Base-by-base conservation (phyloP, 2,797 vertebrate genomes). In the Lacerta agilis region DNA sequence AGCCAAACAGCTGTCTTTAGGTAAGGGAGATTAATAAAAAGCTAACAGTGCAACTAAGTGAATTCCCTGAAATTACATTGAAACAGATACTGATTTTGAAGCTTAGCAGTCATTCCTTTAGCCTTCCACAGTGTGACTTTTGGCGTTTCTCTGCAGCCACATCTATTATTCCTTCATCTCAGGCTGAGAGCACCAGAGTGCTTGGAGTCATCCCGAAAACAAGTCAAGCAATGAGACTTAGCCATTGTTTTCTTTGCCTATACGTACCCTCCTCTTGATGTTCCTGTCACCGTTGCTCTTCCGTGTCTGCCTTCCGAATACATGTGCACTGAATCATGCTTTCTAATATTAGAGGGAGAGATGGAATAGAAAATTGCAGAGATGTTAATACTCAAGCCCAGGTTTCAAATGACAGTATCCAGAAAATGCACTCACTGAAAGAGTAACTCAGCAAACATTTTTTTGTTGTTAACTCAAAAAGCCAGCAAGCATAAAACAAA, bases 1-100 rank as follows among this genome's bases (percentile, higher is more conserved):
- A 61, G n/a, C 13, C 33, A 85, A 43, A 27, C 86, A 69, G 33
- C 61, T 90, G n/a, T 27, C 36, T 41, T 87, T 64, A 83, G 91
- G 41, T n/a, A 76, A 38, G 77, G 72, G 58, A 91, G 91, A 89
- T 86, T 2, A 83, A 83, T 82, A 1, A 13, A 49, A 88, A 87
- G 79, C 64, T 86, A 82, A 18, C 8, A 0, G 18, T 67, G 8
- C 9, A 69, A 2, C 41, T 83, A 45, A 25, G 88, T 66, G 83
- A 86, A 90, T 85, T 72, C 11, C 29, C 64, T 86, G 49, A 38
- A 13, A 25, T 86, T 29, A 43, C 29, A 55, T 23, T 43, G 33
- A 76, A 36, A 79, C 9, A 87, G 87, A 86, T 75, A 3, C 61
- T 88, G 4, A 18, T 93, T 89, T 76, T 66, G 77, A 83, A 15